Percentiles rank a stretch among this genome's conserved stretches.
Evolutionary conservation across 2,888 invertebrate species (phyloP).

Genomic region (Celastrina argiolus): DNA sequence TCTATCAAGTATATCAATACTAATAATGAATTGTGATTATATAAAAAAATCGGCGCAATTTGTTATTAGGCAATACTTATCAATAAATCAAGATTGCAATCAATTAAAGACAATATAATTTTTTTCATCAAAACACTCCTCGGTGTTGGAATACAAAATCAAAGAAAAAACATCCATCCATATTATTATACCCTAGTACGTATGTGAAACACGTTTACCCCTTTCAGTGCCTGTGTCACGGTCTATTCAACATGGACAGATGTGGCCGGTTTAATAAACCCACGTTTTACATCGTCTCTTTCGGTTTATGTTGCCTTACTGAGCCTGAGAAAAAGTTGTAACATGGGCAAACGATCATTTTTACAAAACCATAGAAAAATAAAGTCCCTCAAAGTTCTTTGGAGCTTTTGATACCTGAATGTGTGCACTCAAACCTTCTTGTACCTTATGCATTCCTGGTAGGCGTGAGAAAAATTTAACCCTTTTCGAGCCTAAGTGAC

Average conservation of each 20-base stretch:
- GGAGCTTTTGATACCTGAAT: neutral
- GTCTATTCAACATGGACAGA: neutral
- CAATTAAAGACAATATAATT: no score
- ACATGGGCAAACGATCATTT: neutral
- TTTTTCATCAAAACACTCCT: neutral
- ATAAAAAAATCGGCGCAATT: no score
- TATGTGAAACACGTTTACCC: constrained; percentile 23
- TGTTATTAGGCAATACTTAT: no score
- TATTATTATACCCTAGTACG: constrained; percentile 25
- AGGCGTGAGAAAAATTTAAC: constrained; percentile 14
- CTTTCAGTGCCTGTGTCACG: constrained; percentile 1
- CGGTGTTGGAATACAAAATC: neutral
- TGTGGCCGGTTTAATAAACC: neutral
- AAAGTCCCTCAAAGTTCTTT: neutral
- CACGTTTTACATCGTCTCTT: neutral
- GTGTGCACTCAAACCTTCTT: neutral
- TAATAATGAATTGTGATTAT: no score
- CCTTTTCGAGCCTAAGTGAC: neutral
- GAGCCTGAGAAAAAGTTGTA: neutral
- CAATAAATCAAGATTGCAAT: no score
- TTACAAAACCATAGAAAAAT: neutral
- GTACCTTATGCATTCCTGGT: neutral
- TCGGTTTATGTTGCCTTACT: neutral
- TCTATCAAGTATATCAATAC: no score
- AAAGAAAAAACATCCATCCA: constrained; percentile 30